phyloP scores from a whole-genome alignment of 2,797 vertebrate species.

The Sebastes vulpes region DNA sequence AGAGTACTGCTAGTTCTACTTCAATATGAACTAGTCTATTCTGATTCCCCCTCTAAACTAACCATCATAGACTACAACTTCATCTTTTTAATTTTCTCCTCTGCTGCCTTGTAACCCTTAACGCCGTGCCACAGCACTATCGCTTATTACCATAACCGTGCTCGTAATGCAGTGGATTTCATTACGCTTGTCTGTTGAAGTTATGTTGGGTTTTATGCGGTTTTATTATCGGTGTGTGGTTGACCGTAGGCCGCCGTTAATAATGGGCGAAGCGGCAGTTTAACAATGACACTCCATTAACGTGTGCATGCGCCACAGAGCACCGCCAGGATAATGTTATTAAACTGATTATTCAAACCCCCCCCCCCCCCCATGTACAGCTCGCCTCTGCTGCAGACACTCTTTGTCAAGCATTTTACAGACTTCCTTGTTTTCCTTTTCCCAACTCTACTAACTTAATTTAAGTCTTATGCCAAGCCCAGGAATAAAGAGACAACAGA shows the following conservation, averaged over 20 bases:
- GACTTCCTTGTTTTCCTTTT: conserved; percentile 49
- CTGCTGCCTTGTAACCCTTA: conserved; percentile 77
- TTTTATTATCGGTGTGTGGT: conserved; percentile 83
- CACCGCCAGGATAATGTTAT: conserved; percentile 83
- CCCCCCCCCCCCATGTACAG: conserved; percentile 20
- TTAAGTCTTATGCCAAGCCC: conserved; percentile 10
- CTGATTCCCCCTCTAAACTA: conserved; percentile 29
- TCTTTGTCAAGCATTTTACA: conserved; percentile 59
- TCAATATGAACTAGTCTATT: background rate
- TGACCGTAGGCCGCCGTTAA: conserved; percentile 84
- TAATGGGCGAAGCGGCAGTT: conserved; percentile 81
- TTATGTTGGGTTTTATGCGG: conserved; percentile 82
- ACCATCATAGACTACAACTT: conserved; percentile 61
- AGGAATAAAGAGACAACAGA: conserved; percentile 18
- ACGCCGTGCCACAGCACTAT: conserved; percentile 37
- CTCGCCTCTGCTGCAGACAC: conserved; percentile 44
- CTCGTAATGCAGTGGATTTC: conserved; percentile 79
- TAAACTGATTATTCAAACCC: conserved; percentile 84
- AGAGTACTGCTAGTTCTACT: background rate
- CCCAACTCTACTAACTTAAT: conserved; percentile 53
- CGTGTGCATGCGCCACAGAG: conserved; percentile 73
- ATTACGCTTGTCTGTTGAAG: conserved; percentile 81
- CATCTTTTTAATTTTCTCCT: conserved; percentile 84
- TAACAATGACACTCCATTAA: conserved; percentile 87
- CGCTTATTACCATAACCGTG: conserved; percentile 77